phyloP scores from a whole-genome alignment of 2,888 invertebrate genomes.

The Melanargia galathea region DNA sequence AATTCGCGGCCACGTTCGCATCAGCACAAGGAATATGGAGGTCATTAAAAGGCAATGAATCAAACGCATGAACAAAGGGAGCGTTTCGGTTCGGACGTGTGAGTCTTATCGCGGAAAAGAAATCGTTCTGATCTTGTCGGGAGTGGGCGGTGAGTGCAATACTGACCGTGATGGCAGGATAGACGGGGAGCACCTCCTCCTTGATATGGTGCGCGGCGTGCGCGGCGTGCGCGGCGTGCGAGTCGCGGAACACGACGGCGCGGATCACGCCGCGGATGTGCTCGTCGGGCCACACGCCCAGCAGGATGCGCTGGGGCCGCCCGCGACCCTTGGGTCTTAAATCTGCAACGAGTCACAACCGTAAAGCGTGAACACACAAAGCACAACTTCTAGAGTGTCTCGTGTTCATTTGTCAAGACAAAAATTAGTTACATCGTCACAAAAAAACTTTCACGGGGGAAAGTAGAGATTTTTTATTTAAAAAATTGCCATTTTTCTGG shows the following conservation, averaged over 20 bases:
- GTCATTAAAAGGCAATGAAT: conserved; percentile 35
- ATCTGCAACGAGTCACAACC: conserved; percentile 84
- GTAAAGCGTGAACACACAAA: conserved; percentile 76
- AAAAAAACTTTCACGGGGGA: no score
- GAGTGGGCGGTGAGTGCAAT: conserved; percentile 46
- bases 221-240: conserved; percentile 82
- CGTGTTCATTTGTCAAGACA: conserved; percentile 20
- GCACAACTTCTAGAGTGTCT: conserved; percentile 35
- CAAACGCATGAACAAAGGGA: conserved; percentile 35
- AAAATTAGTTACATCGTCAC: neutral
- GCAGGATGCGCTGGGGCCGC: conserved; percentile 93
- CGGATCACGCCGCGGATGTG: conserved; percentile 96
- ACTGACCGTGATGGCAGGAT: conserved; percentile 78
- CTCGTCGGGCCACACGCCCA: conserved; percentile 97
- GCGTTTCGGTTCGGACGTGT: conserved; percentile 28
- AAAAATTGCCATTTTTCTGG: no score
- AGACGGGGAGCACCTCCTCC: conserved; percentile 83
- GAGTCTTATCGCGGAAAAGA: conserved; percentile 29
- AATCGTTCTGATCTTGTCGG: conserved; percentile 15
- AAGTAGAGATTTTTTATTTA: no score
- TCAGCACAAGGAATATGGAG: conserved; percentile 42
- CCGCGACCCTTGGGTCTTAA: conserved; percentile 95
- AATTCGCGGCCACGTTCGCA: conserved; percentile 61
- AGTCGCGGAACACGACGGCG: conserved; percentile 95
- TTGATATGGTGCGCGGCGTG: conserved; percentile 91